Evolutionary conservation across 1,140 invertebrate genomes (phyloP).

Genomic region (Megalonaias nervosa): DNA sequence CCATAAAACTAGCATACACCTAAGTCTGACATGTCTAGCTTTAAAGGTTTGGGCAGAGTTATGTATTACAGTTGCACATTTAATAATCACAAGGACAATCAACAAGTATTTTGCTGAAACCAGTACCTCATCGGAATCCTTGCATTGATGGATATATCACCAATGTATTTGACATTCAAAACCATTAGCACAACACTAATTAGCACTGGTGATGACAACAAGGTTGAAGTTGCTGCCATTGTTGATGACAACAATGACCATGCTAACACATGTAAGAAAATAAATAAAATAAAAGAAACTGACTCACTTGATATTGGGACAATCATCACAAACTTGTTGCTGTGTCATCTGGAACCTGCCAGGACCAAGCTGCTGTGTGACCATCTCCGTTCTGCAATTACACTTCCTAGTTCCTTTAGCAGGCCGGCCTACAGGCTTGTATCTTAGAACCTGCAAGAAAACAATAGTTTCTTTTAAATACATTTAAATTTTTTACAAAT

Average conservation of each 20-base stretch:
- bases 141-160: too few relatives aligned
- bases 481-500: too few relatives aligned
- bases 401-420: constrained; percentile 97
- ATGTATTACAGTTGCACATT: too few relatives aligned
- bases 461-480: background rate
- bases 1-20: too few relatives aligned
- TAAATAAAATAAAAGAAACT: background rate
- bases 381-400: constrained; percentile 99
- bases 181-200: too few relatives aligned
- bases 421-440: constrained; percentile 96
- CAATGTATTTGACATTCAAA: too few relatives aligned
- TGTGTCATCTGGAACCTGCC: constrained; percentile 99
- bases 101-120: too few relatives aligned
- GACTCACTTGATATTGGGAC: constrained; percentile 93
- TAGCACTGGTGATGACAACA: background rate
- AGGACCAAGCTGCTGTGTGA: constrained; percentile 95
- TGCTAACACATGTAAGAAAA: background rate
- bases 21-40: too few relatives aligned
- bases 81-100: too few relatives aligned
- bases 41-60: too few relatives aligned
- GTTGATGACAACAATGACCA: background rate
- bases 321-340: constrained; percentile 98
- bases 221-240: background rate
- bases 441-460: constrained; percentile 84
- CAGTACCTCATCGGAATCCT: too few relatives aligned